Evolutionary conservation across 2,113 vertebrate genomes (phyloP), one percentile per base, ranked within the genome.

Genomic region (Vidua chalybeata): DNA sequence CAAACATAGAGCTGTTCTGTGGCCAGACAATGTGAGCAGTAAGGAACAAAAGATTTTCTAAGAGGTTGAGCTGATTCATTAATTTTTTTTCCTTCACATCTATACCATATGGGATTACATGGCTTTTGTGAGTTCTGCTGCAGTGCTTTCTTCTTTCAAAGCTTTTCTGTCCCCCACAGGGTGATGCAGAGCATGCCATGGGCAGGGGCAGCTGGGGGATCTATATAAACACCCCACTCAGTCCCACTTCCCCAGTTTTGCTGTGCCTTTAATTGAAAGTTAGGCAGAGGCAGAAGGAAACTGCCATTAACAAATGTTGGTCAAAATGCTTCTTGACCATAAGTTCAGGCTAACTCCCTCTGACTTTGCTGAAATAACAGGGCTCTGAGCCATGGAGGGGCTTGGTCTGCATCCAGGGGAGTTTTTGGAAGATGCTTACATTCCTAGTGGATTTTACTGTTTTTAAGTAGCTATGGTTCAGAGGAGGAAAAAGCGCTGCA

Each of bases 191-290:
- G 33, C 8, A 8, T 19, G 33, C 11, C 33, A 30, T 4, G 11
- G 24, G 28, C 11, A 64, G 22, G 23, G 58, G 6, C 2, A 15
- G 15, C 37, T 24, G 45, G 5, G 12, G 19, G 2, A 20, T 64
- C 1, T 0, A 2, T 49, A 10, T 19, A 55, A 90, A 59, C 14
- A 35, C 21, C 9, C 26, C 0, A 1, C 18, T 62, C 24, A 18
- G 15, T n/a, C 35, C 39, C 39, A 28, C 7, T 83, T 18, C 13
- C 6, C 7, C 18, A 26, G 27, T 52, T 69, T 66, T 48, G 18
- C 45, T 77, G 3, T 31, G 9, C 26, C n/a, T 88, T 92, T 68
- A 55, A 51, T 1, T 66, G 15, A n/a, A 83, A 67, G 8, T 46
- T 56, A 52, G 37, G 24, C n/a, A 39, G 73, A 84, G 7, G 31